Percentiles rank a stretch among this genome's conserved stretches.
phyloP scores from a whole-genome alignment of 2,113 vertebrate species.

The human region DNA sequence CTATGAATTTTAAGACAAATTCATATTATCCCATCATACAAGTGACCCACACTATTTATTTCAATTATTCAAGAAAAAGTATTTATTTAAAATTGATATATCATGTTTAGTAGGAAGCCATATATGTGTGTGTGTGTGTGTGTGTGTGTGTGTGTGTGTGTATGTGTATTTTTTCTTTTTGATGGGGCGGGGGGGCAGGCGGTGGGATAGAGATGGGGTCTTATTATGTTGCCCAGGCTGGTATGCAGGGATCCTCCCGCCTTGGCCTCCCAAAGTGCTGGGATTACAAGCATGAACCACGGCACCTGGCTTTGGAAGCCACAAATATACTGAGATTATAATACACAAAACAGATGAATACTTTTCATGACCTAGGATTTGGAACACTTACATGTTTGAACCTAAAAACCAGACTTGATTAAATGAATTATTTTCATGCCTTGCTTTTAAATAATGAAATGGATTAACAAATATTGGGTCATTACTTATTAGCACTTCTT shows the following conservation, averaged over 20 bases:
- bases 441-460: slow-evolving; percentile 23
- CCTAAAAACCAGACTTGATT: not conserved
- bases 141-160: no score
- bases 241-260: no score
- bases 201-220: no score
- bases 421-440: not conserved
- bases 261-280: no score
- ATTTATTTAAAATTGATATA: not conserved
- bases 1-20: slow-evolving; percentile 21
- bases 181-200: no score
- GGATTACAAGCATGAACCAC: no score
- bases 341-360: not conserved
- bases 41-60: not conserved
- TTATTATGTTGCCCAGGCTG: no score
- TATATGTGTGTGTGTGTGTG: no score
- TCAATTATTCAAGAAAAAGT: not conserved
- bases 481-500: not conserved
- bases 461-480: not conserved
- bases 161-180: no score
- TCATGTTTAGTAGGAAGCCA: not conserved
- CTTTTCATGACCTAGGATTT: not conserved
- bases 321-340: not conserved
- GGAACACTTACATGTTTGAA: not conserved
- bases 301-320: not conserved
- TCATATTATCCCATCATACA: not conserved